phyloP scores from a whole-genome alignment of 2,888 invertebrate genomes.

The Pheosia tremula region DNA sequence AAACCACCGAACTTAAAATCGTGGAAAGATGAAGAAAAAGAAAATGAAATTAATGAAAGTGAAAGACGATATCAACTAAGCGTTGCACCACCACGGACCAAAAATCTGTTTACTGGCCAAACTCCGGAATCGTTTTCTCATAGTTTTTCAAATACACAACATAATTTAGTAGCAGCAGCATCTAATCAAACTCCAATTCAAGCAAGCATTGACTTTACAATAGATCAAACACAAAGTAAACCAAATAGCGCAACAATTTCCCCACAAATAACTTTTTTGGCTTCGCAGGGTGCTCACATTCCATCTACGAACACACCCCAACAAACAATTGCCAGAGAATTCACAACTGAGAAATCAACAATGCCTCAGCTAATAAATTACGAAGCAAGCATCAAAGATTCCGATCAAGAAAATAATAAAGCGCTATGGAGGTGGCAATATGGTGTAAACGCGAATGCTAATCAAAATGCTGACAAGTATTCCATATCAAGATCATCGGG shows the following conservation, averaged over 20 bases:
- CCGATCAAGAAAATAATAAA: conserved; percentile 69
- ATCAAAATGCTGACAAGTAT: conserved; percentile 63
- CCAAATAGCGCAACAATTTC: conserved; percentile 63
- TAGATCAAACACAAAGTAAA: conserved; percentile 63
- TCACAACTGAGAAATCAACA: conserved; percentile 63
- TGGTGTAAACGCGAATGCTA: conserved; percentile 62
- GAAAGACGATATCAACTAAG: conserved; percentile 50
- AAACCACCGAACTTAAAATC: conserved; percentile 66
- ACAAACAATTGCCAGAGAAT: conserved; percentile 60
- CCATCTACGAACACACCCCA: conserved; percentile 60
- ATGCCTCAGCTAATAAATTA: conserved; percentile 77
- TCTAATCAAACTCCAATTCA: conserved; percentile 64
- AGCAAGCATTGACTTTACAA: conserved; percentile 55
- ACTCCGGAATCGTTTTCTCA: conserved; percentile 79
- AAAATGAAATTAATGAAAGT: conserved; percentile 55
- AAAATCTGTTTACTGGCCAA: conserved; percentile 72
- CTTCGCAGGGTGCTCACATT: conserved; percentile 75
- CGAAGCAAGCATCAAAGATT: conserved; percentile 64
- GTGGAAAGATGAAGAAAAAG: conserved; percentile 65
- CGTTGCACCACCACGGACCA: conserved; percentile 48
- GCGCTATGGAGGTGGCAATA: conserved; percentile 79
- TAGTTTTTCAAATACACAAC: conserved; percentile 59
- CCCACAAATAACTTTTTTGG: conserved; percentile 78
- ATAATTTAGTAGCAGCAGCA: conserved; percentile 61
- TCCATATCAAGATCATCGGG: conserved; percentile 75